Percentiles rank a stretch among this genome's conserved stretches.
Evolutionary conservation across 2,113 vertebrate species (phyloP).

Genomic region (Patagioenas fasciata): DNA sequence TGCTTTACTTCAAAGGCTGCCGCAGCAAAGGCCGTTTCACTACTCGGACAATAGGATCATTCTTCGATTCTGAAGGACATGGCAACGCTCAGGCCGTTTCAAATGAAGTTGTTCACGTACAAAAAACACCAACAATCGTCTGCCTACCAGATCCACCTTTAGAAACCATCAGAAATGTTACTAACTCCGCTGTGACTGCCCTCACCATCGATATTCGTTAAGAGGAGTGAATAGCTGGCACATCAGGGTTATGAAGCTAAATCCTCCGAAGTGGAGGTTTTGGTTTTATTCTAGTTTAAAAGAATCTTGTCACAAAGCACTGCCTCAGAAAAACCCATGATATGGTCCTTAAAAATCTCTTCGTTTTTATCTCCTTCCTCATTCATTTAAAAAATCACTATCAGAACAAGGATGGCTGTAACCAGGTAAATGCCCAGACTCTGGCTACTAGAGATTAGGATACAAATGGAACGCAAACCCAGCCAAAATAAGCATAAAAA

Average conservation of each 20-base stretch:
- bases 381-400: background rate
- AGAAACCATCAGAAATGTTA: background rate
- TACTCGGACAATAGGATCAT: background rate
- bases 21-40: background rate
- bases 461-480: background rate
- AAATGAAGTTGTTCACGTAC: background rate
- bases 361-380: background rate
- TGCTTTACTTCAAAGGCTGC: slow-evolving; percentile 16
- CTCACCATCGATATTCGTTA: background rate
- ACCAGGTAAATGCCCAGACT: background rate
- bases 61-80: background rate
- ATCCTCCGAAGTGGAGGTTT: background rate
- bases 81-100: background rate
- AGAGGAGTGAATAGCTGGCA: background rate
- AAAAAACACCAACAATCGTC: background rate
- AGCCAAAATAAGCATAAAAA: background rate
- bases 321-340: background rate
- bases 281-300: background rate
- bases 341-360: background rate
- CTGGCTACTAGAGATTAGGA: background rate
- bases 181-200: background rate
- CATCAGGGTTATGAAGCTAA: background rate
- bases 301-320: background rate
- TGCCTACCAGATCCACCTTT: background rate
- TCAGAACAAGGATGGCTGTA: background rate